phyloP scores from a whole-genome alignment of 2,113 vertebrate species.

The Chloebia gouldiae region DNA sequence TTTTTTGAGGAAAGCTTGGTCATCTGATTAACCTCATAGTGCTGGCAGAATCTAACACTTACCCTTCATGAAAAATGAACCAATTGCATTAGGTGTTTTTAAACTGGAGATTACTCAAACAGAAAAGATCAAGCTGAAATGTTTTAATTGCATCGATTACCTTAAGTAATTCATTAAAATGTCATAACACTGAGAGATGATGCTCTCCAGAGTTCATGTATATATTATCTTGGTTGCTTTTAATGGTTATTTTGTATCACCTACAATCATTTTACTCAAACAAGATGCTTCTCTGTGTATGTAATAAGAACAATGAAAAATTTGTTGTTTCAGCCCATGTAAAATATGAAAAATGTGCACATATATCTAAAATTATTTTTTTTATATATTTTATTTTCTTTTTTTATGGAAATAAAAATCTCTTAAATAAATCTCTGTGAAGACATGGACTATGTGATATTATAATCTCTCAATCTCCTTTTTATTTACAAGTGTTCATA shows the following conservation, averaged over 20 bases:
- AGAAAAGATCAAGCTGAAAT: background rate
- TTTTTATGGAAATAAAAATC: background rate
- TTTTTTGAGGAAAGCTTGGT: background rate
- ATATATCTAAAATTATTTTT: background rate
- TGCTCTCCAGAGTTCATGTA: background rate
- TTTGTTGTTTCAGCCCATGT: background rate
- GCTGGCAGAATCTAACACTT: background rate
- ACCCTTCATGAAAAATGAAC: background rate
- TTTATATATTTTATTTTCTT: background rate
- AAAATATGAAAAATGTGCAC: background rate
- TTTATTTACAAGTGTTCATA: background rate
- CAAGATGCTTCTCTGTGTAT: background rate
- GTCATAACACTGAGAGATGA: background rate
- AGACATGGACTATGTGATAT: background rate
- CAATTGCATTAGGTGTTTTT: conserved; percentile 10
- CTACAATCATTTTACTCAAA: background rate
- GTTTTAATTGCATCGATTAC: conserved; percentile 28
- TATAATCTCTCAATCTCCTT: background rate
- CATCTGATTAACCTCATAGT: background rate
- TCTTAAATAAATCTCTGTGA: background rate
- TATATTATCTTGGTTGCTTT: background rate
- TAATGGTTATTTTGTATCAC: background rate
- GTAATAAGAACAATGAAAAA: background rate
- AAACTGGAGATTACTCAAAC: background rate
- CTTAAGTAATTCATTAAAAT: conserved; percentile 33